Base-by-base conservation (phyloP, 2,797 vertebrate species). In the Triplophysa yarkandensis region DNA sequence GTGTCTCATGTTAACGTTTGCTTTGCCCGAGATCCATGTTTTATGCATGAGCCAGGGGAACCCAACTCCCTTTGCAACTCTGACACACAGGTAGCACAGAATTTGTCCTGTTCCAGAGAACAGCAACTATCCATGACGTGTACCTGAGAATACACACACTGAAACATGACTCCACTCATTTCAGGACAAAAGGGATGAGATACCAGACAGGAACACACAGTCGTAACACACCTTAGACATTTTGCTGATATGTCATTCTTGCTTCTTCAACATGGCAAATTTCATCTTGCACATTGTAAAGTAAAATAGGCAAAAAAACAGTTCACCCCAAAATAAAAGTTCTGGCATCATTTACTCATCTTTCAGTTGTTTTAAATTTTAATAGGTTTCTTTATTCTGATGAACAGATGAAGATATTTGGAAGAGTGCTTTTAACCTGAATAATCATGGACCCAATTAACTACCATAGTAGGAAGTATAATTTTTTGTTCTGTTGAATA, bases 11-110 rank as follows among this genome's bases (percentile, higher is more conserved):
- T 81, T 80, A 80, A 81, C 68, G 76, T 85, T 87, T 78, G 76
- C 70, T 71, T 78, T 77, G 79, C 79, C 81, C 84, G 74, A 71
- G 71, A 81, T 78, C 78, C 55, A 90, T 93, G 82, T 88, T 92
- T 92, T 83, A 93, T 91, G 87, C 86, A 91, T 91, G 92, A 92
- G 85, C 82, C 86, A 75, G 85, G 88, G 88, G 87, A 92, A 92
- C 89, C 80, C 75, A 87, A 91, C 86, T 88, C 85, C 71, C 75
- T 65, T 27, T 68, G 46, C 50, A 4, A 50, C 55, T 55, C 63
- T 68, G 68, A 72, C 63, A 70, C 79, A 73, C 67, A 60, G 61
- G 34, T 70, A 28, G 68, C 39, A 72, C 69, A 52, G 50, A 78
- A 55, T 48, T 67, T 61, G 41, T 57, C 61, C 54, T 68, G 44